phyloP scores from a whole-genome alignment of 2,888 invertebrate species.

The Eudemis profundana region DNA sequence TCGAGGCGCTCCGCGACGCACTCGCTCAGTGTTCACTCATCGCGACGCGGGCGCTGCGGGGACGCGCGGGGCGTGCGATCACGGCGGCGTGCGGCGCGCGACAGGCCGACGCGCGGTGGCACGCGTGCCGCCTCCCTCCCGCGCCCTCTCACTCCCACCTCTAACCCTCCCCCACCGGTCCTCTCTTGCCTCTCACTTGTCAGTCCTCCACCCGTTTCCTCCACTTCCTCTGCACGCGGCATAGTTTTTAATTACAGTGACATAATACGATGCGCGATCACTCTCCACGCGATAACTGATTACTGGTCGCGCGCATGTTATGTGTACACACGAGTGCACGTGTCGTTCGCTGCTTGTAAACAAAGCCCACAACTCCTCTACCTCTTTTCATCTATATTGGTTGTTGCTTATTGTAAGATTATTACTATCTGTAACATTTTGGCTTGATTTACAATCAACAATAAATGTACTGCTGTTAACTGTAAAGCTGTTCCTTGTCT shows the following conservation, averaged over 20 bases:
- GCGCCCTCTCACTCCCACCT: conserved; percentile 47
- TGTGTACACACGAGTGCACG: conserved; percentile 64
- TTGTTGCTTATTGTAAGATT: not conserved
- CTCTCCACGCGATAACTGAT: conserved; percentile 71
- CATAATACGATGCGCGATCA: conserved; percentile 72
- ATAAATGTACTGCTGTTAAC: no score
- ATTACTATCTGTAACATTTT: no score
- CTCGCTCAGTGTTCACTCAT: conserved; percentile 75
- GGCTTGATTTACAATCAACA: no score
- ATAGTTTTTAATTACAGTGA: conserved; percentile 68
- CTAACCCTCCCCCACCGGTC: conserved; percentile 46
- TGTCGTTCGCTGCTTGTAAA: conserved; percentile 68
- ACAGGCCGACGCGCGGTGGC: conserved; percentile 56
- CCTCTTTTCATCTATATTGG: conserved; percentile 25
- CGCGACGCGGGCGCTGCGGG: conserved; percentile 67
- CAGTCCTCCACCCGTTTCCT: conserved; percentile 43
- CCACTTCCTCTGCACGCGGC: conserved; percentile 50
- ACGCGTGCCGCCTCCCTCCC: conserved; percentile 45
- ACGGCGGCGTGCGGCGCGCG: conserved; percentile 55
- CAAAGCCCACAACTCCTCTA: conserved; percentile 58
- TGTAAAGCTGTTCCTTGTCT: no score
- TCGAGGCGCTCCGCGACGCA: conserved; percentile 64
- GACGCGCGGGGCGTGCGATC: conserved; percentile 52
- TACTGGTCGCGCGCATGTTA: conserved; percentile 59
- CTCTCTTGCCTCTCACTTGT: conserved; percentile 40